These are phyloP conservation scores for Brachystomella parvula DNA, from an alignment of 1,140 invertebrate species.

Conservation along the genomic window DNA sequence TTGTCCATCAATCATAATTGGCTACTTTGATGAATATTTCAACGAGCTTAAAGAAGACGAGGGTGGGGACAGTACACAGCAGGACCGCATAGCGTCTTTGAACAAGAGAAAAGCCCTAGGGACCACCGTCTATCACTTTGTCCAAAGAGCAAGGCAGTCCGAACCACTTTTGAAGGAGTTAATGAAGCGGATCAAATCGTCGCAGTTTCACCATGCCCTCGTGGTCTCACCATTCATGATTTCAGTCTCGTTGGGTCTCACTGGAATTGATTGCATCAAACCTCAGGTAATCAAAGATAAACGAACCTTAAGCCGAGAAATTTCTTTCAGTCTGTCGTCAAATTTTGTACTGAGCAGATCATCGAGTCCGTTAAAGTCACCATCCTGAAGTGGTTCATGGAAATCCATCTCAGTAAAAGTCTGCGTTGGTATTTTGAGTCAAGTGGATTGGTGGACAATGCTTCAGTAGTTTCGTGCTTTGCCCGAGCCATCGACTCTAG, in stretches of 20 bases:
- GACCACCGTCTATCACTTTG: slow-evolving; percentile 27
- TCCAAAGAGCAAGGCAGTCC: slow-evolving; percentile 21
- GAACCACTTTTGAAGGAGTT: slow-evolving; percentile 16
- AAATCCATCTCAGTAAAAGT: neutral
- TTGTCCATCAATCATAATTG: slow-evolving; percentile 2
- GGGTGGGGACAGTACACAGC: neutral
- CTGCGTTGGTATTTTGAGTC: neutral
- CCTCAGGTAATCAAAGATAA: slow-evolving; percentile 15
- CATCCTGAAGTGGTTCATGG: slow-evolving; percentile 7
- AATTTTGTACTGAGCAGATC: slow-evolving; percentile 14
- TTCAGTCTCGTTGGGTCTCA: slow-evolving; percentile 21
- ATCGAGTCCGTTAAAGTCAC: slow-evolving; percentile 2
- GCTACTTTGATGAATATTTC: slow-evolving; percentile 17
- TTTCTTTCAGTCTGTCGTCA: neutral
- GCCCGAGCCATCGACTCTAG: slow-evolving; percentile 3
- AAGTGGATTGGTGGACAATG: neutral
- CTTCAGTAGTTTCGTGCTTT: neutral
- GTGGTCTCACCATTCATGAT: slow-evolving; percentile 29
- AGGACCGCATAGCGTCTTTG: neutral
- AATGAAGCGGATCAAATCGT: slow-evolving; percentile 20
- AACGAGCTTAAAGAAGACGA: neutral
- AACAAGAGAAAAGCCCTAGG: slow-evolving; percentile 22
- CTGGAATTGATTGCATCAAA: slow-evolving; percentile 19
- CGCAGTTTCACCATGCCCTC: slow-evolving; percentile 11
- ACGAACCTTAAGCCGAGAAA: neutral